These are phyloP conservation scores for Scyliorhinus canicula DNA, from an alignment of 2,797 vertebrate species.

Conservation along the genomic window DNA sequence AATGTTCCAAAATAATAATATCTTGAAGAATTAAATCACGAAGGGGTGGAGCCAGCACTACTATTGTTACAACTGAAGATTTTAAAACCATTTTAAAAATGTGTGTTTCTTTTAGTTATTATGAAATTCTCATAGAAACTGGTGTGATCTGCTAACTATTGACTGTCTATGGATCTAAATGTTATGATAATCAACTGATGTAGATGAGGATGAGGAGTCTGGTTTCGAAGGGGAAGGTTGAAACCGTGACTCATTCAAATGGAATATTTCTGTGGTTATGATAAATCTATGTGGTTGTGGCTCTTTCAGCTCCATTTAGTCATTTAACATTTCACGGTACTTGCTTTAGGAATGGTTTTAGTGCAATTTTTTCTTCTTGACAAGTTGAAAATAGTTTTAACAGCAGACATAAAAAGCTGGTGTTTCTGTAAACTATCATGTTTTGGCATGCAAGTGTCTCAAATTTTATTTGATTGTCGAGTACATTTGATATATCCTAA, in stretches of 20 bases:
- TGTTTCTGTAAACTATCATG: not conserved
- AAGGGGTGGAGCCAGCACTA: no score
- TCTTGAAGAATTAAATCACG: not conserved
- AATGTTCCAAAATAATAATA: not conserved
- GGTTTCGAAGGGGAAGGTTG: not conserved
- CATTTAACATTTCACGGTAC: not conserved
- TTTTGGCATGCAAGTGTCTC: not conserved
- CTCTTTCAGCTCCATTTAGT: not conserved
- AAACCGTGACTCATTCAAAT: slow-evolving; percentile 25
- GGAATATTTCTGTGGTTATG: slow-evolving; percentile 30
- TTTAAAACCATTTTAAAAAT: not conserved
- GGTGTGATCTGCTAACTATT: not conserved
- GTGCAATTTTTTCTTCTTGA: not conserved
- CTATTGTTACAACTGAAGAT: not conserved
- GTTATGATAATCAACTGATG: slow-evolving; percentile 28
- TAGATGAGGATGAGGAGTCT: not conserved
- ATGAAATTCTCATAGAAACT: not conserved
- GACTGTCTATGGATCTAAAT: not conserved
- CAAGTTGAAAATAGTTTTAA: not conserved
- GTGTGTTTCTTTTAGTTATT: not conserved
- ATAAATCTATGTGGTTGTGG: not conserved
- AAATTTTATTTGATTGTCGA: not conserved
- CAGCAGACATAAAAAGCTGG: not conserved
- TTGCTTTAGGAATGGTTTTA: not conserved
- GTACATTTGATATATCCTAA: not conserved